Conservation (phyloP, 2,888 invertebrate species). For the Aricia artaxerxes region DNA sequence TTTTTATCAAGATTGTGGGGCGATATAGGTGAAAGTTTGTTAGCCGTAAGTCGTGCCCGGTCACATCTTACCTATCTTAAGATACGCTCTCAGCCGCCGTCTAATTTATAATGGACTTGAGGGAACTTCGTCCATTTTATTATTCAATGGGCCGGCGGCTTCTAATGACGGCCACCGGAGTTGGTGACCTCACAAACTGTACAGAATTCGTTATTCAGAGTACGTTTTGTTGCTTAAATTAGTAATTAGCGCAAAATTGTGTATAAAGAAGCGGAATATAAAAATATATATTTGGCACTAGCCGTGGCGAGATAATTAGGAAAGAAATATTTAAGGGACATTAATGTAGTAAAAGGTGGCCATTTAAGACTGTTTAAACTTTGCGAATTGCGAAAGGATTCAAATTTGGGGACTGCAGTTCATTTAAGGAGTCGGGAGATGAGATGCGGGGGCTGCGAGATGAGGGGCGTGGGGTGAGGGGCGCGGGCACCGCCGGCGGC, state of each 20-base stretch:
- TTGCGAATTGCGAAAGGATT: neutral
- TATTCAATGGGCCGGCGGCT: conserved; percentile 79
- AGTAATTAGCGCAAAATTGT: neutral
- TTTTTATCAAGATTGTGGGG: conserved; percentile 76
- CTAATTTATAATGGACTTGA: conserved; percentile 81
- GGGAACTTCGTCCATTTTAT: conserved; percentile 80
- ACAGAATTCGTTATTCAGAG: neutral
- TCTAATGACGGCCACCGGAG: conserved; percentile 77
- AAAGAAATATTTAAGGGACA: neutral
- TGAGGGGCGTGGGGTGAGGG: conserved; percentile 33
- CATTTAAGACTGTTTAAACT: neutral
- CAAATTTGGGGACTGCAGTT: conserved; percentile 1
- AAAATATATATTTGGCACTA: neutral
- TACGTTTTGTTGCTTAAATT: neutral
- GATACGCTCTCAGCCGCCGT: conserved; percentile 77
- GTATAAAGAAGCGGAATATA: neutral
- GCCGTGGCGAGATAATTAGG: neutral
- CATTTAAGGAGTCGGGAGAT: conserved; percentile 14
- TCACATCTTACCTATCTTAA: conserved; percentile 80
- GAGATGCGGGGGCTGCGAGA: neutral
- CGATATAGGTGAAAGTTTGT: conserved; percentile 73
- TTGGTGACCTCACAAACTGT: conserved; percentile 39
- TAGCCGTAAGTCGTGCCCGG: conserved; percentile 72
- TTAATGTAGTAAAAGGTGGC: neutral
- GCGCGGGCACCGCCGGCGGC: conserved; percentile 40